Conservation (phyloP, 1,140 invertebrate species). For the Mycetomoellerius zeteki region DNA sequence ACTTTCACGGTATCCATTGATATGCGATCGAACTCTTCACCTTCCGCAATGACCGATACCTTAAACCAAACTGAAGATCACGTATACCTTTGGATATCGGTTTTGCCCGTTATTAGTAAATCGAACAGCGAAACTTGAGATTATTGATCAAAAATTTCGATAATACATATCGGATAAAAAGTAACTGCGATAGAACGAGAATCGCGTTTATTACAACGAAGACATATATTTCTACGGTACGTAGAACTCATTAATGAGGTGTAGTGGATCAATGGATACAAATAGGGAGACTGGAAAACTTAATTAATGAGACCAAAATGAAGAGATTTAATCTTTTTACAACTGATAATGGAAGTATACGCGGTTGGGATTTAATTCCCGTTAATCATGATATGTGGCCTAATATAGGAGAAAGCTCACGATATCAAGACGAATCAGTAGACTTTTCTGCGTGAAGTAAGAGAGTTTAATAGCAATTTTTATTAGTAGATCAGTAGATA, state of each 20-base stretch:
- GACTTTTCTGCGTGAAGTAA: constrained; percentile 9
- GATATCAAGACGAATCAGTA: not conserved
- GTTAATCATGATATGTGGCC: constrained; percentile 13
- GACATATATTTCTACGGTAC: not conserved
- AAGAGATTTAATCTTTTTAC: constrained; percentile 1
- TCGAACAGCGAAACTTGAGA: not conserved
- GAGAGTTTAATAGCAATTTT: constrained; percentile 18
- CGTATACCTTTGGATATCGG: constrained; percentile 1
- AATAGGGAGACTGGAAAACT: not conserved
- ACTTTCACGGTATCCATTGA: not conserved
- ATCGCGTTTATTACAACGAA: not conserved
- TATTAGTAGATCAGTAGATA: constrained; percentile 35
- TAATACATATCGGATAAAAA: not conserved
- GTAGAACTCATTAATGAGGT: not conserved
- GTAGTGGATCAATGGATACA: not conserved
- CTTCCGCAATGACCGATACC: not conserved
- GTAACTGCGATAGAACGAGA: not conserved
- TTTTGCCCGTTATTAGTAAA: not conserved
- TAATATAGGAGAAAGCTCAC: not conserved
- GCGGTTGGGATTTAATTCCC: not conserved
- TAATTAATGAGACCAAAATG: not conserved
- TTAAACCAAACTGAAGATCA: not conserved
- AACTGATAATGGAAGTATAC: not conserved
- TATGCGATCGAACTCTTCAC: constrained; percentile 6
- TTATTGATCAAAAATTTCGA: not conserved